Evolutionary conservation across 2,888 invertebrate species (phyloP).

Genomic region (Drosophila merina): DNA sequence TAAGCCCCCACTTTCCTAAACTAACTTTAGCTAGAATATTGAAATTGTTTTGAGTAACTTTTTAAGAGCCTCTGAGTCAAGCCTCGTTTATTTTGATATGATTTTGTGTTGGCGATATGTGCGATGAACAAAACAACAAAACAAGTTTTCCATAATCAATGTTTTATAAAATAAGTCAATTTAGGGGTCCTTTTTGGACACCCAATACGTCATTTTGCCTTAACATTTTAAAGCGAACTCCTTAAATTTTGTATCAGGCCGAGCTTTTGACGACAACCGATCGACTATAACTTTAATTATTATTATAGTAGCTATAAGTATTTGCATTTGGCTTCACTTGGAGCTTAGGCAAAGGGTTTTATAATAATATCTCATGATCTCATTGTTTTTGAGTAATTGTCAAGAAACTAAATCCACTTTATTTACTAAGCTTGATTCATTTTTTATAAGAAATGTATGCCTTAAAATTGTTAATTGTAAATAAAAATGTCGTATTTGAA

Average conservation of each 20-base stretch:
- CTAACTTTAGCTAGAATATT: slow-evolving; percentile 76
- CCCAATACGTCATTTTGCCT: slow-evolving; percentile 45
- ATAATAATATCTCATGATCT: slow-evolving; percentile 24
- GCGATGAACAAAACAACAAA: slow-evolving; percentile 66
- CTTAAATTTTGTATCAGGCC: slow-evolving; percentile 58
- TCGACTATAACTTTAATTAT: slow-evolving; percentile 50
- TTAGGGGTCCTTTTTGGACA: slow-evolving; percentile 55
- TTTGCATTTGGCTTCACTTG: slow-evolving; percentile 56
- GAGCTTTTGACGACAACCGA: slow-evolving; percentile 28
- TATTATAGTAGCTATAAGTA: slow-evolving; percentile 58
- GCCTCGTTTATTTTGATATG: slow-evolving; percentile 43
- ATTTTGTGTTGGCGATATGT: slow-evolving; percentile 52
- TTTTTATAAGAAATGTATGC: slow-evolving; percentile 47
- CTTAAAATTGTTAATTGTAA: slow-evolving; percentile 70
- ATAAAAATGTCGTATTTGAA: slow-evolving; percentile 66
- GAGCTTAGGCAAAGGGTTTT: slow-evolving; percentile 18
- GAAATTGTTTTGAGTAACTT: slow-evolving; percentile 70
- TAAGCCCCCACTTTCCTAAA: slow-evolving; percentile 65
- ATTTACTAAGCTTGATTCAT: slow-evolving; percentile 45
- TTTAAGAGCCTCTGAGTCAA: slow-evolving; percentile 7
- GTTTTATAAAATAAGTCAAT: slow-evolving; percentile 50
- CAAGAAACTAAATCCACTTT: slow-evolving; percentile 39
- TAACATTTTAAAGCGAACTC: slow-evolving; percentile 48
- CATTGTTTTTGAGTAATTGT: slow-evolving; percentile 37
- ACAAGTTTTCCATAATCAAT: slow-evolving; percentile 71